Evolutionary conservation across 2,113 vertebrate genomes (phyloP).

Genomic region (Mastomys natalensis): DNA sequence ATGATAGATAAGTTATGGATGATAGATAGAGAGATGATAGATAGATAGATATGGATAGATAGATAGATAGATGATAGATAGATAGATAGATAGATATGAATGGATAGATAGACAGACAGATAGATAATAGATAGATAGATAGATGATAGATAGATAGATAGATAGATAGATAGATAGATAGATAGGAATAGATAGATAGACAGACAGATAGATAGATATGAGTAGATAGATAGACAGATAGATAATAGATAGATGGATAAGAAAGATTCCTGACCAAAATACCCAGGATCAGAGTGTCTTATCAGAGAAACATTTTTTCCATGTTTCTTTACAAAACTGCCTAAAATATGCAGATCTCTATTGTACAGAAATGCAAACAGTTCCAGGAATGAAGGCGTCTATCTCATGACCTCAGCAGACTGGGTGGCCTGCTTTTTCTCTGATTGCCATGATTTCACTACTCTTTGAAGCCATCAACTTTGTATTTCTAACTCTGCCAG

Average conservation of each 20-base stretch:
- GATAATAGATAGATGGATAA: not conserved
- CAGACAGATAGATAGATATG: fast-evolving
- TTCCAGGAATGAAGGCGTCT: not conserved
- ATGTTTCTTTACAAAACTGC: not conserved
- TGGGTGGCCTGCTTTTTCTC: not conserved
- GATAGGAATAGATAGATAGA: too few relatives aligned
- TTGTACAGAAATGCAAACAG: not conserved
- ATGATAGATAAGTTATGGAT: not conserved
- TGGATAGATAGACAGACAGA: not conserved
- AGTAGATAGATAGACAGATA: too few relatives aligned
- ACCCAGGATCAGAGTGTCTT: not conserved
- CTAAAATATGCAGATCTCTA: not conserved
- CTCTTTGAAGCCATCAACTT: conserved; percentile 49
- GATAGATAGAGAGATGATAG: too few relatives aligned
- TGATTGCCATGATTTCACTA: not conserved
- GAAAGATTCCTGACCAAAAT: not conserved
- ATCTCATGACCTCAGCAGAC: not conserved
- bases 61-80: not conserved
- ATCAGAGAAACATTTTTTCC: not conserved
- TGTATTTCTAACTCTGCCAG: conserved; percentile 45
- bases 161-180: too few relatives aligned
- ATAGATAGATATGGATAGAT: not conserved
- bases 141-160: too few relatives aligned
- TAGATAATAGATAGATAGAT: not conserved
- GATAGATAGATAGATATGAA: not conserved